These are phyloP conservation scores for Carcharodon carcharias DNA, from an alignment of 2,797 vertebrate species.

Conservation along the genomic window DNA sequence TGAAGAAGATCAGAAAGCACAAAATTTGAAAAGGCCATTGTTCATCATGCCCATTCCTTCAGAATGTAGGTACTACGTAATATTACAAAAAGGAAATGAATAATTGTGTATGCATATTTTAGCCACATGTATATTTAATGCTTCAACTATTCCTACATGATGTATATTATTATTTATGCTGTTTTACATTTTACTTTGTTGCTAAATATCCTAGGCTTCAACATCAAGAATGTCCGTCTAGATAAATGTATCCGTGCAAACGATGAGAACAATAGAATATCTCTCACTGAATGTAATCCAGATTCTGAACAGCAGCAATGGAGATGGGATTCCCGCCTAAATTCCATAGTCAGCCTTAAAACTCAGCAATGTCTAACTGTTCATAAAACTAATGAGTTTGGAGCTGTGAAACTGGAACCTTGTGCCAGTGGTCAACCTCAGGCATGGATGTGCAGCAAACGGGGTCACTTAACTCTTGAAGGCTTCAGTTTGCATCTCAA, in stretches of 20 bases:
- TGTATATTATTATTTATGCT: neutral
- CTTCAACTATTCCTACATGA: neutral
- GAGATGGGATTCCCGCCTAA: slow-evolving; percentile 55
- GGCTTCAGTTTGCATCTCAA: slow-evolving; percentile 66
- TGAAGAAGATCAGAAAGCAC: neutral
- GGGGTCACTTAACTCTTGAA: slow-evolving; percentile 65
- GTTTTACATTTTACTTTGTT: slow-evolving; percentile 42
- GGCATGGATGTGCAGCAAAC: slow-evolving; percentile 71
- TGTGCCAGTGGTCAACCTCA: slow-evolving; percentile 59
- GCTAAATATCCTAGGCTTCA: slow-evolving; percentile 52
- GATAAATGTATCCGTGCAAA: slow-evolving; percentile 60
- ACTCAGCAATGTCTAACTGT: slow-evolving; percentile 64
- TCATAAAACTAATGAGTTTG: slow-evolving; percentile 47
- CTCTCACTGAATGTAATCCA: slow-evolving; percentile 55
- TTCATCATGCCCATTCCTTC: neutral
- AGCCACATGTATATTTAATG: neutral
- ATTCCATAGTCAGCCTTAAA: slow-evolving; percentile 55
- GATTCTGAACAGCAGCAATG: slow-evolving; percentile 60
- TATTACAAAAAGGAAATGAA: neutral
- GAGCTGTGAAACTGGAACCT: slow-evolving; percentile 55
- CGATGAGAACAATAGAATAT: slow-evolving; percentile 46
- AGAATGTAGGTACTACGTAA: neutral
- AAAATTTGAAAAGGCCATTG: neutral
- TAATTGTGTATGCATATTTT: neutral
- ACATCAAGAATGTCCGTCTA: slow-evolving; percentile 65